Conservation (phyloP, 2,797 vertebrate genomes). For the Vespertilio murinus region DNA sequence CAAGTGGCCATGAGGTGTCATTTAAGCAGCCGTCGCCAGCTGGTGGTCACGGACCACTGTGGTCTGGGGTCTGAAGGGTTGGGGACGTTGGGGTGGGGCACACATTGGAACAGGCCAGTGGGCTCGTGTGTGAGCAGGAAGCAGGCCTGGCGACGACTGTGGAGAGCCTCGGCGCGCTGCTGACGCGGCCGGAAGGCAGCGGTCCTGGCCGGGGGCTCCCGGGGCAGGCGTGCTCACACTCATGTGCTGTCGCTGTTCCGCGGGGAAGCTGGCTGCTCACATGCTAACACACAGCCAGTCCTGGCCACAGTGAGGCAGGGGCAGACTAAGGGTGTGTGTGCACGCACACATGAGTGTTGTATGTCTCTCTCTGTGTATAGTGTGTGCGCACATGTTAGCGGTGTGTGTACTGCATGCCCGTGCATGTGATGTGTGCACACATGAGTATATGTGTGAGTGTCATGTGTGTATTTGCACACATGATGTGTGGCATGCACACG, state of each 20-base stretch:
- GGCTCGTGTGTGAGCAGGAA: neutral
- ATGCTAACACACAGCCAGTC: neutral
- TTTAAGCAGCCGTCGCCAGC: no score
- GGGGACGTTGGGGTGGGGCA: no score
- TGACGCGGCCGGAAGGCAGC: neutral
- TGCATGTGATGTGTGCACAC: no score
- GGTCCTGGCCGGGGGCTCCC: rapidly evolving
- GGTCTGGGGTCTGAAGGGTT: no score
- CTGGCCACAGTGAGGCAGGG: rapidly evolving
- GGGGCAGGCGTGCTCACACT: rapidly evolving
- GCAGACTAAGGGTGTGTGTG: neutral
- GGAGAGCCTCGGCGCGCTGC: neutral
- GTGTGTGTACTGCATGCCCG: neutral
- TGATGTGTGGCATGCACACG: neutral
- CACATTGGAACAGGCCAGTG: neutral
- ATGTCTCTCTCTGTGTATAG: neutral
- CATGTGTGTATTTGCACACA: no score
- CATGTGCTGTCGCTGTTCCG: rapidly evolving
- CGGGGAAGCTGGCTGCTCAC: neutral
- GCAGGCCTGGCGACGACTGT: neutral
- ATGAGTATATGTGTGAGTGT: neutral
- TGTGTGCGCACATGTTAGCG: no score
- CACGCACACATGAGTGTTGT: neutral
- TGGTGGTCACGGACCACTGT: no score
- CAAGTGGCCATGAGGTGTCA: neutral